Evolutionary conservation across 2,113 vertebrate species (phyloP), one percentile per base, ranked within the genome.

Genomic region (Pungitius pungitius): DNA sequence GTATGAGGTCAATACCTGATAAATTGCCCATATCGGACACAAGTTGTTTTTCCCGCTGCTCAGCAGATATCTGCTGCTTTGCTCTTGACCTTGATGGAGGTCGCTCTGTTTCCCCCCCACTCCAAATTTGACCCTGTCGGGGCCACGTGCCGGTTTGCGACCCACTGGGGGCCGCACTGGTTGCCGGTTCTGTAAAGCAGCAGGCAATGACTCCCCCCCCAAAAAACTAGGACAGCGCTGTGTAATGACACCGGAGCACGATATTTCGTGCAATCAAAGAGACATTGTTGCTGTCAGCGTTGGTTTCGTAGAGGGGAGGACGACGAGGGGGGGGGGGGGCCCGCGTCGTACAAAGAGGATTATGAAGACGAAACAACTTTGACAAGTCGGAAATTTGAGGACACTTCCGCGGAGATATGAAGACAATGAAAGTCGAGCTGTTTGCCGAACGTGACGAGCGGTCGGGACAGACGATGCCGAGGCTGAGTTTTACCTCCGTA

Each of bases 321-420:
- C 65, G 82, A 86, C 67, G 62, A 79, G 77, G 33, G 33, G 1
- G 3, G 33, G 86, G 87, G 77, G 40, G 8, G 22, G 67, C 81
- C 63, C 73, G 63, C 77, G 73, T 89, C 62, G 71, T 69, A 86
- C 74, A 88, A 88, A 90, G 77, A 86, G 78, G 84, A 93, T 91
- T 89, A 88, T 67, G 78, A 84, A 84, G 85, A 89, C 87, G 88
- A 89, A 92, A 89, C 85, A 88, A 78, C 82, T 82, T 61, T 88
- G 87, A 92, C 91, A 91, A 87, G 87, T 85, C 82, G 87, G 75
- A 89, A 87, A 86, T 89, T 90, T 87, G 81, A 91, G 87, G 86
- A 90, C 86, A 90, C 83, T 85, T 87, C 85, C 75, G 55, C 58
- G 69, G 89, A 90, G 86, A 88, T 66, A 80, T 68, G 85, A 85